Evolutionary conservation across 2,113 vertebrate genomes (phyloP), one percentile per base, ranked within the genome.

Genomic region (Bolborhynchus lineola): DNA sequence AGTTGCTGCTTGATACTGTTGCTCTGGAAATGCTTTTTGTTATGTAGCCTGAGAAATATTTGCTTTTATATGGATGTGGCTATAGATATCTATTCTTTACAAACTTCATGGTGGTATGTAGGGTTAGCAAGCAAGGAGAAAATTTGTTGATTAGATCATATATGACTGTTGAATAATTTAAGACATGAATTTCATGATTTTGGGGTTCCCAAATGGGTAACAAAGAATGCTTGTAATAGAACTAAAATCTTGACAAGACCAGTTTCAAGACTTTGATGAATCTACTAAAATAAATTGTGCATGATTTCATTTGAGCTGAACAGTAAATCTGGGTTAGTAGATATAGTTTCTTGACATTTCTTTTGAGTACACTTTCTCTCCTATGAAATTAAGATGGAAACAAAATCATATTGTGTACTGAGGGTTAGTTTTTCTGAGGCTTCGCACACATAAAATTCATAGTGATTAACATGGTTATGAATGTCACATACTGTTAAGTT

Each of bases 211-310:
- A 6, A 60, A 9, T 19, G 49, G 46, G 9, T 33, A 60, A 68
- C n/a, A 42, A 6, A 72, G 28, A 67, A 74, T 28, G 21, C 41
- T 90, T 79, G 35, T n/a, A 47, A 47, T 44, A 25, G 75, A 82
- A 50, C 12, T 31, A 57, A 82, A 82, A 70, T 55, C 16, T 95
- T 72, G 41, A 4, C 11, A 67, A 71, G 39, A 68, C 3, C 28
- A 50, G 6, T 7, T 71, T 92, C 59, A 72, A 62, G 2, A 26
- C 44, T 79, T 4, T 10, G 11, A 53, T 62, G 11, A 62, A 28
- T 25, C 16, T 41, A 21, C 6, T 5, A 17, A 52, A 80, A 80
- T 14, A 24, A 12, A 31, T 8, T 24, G 3, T 28, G 9, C 0
- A 0, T 72, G 35, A 69, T 62, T 71, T 88, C 21, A 50, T 5